Percentiles rank a stretch among this genome's conserved stretches.
Conservation (phyloP, 2,888 invertebrate species). For the Caenorhabditis sp. region DNA sequence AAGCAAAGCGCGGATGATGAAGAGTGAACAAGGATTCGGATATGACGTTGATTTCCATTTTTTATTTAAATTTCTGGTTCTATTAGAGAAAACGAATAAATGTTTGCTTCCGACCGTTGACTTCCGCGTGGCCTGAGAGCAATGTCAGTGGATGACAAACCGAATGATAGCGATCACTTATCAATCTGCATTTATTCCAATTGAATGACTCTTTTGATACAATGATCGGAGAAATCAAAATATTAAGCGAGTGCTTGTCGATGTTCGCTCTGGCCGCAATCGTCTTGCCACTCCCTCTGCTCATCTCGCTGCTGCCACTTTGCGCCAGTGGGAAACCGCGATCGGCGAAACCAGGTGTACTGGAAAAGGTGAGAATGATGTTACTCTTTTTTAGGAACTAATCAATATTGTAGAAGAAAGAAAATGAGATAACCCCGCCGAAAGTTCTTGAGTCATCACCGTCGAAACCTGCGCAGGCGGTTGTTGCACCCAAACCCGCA, state of each 20-base stretch:
- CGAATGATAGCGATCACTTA: no score
- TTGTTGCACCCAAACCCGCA: no score
- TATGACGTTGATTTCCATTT: no score
- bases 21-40: no score
- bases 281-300: neutral
- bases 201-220: neutral
- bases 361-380: no score
- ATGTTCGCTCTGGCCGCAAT: neutral
- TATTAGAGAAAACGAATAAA: no score
- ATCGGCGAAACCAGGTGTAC: neutral
- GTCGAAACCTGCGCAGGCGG: no score
- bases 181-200: neutral
- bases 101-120: no score
- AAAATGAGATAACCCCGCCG: neutral
- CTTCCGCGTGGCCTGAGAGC: no score
- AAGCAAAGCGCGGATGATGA: conserved; percentile 24
- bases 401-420: neutral
- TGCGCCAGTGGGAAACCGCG: neutral
- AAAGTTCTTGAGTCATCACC: neutral
- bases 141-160: no score
- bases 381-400: neutral
- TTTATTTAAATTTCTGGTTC: no score
- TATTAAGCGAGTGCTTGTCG: conserved; percentile 10
- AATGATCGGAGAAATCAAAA: conserved; percentile 6
- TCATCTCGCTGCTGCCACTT: neutral